phyloP scores from a whole-genome alignment of 2,888 invertebrate species.

The Cephus runcator region DNA sequence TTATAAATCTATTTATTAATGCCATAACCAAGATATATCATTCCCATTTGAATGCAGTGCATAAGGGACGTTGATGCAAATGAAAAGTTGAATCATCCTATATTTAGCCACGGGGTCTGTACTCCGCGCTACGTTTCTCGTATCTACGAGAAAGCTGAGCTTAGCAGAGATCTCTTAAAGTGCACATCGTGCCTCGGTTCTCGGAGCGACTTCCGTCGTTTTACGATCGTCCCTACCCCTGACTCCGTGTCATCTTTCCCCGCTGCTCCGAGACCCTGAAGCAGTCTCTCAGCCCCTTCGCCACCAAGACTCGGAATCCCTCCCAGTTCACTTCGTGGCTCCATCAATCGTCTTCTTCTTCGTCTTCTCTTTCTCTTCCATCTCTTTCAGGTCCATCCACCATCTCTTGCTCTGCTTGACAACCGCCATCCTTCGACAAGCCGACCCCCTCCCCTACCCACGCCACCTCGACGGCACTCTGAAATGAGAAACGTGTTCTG shows the following conservation, averaged over 20 bases:
- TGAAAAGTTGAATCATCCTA: neutral
- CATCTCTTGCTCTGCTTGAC: neutral
- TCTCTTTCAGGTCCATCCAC: neutral
- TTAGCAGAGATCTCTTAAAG: constrained; percentile 20
- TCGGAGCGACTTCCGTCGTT: constrained; percentile 34
- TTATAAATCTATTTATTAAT: neutral
- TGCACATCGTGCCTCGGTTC: constrained; percentile 18
- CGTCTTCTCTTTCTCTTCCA: neutral
- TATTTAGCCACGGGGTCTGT: neutral
- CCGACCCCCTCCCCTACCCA: neutral
- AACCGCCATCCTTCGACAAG: neutral
- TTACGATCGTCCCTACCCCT: constrained; percentile 29
- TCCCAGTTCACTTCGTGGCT: neutral
- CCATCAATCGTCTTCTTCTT: neutral
- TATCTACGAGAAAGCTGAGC: neutral
- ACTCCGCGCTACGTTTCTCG: neutral
- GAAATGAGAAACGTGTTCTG: neutral
- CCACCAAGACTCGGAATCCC: neutral
- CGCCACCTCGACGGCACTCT: neutral
- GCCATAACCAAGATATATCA: neutral
- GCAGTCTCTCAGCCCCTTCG: neutral
- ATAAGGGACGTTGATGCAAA: neutral
- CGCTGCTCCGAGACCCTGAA: neutral
- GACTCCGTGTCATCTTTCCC: constrained; percentile 6
- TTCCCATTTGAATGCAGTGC: neutral